phyloP scores from a whole-genome alignment of 2,888 invertebrate genomes.

The Phragmatobia fuliginosa region DNA sequence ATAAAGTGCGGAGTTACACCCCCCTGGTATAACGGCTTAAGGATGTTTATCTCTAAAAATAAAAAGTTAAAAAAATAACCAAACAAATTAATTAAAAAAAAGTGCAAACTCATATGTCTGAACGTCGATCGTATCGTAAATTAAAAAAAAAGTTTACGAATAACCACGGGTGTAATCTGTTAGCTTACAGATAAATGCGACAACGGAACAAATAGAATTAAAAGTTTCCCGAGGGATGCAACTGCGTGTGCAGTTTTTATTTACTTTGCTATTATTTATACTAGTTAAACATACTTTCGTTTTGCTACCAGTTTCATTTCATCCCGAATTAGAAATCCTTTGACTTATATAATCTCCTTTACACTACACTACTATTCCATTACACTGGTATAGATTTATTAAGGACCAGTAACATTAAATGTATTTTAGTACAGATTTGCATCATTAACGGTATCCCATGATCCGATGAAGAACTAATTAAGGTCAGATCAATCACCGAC shows the following conservation, averaged over 20 bases:
- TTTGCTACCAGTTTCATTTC: background rate
- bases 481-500: background rate
- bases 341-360: background rate
- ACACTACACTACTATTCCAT: too few species aligned
- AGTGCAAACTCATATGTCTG: conserved; percentile 24
- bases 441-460: background rate
- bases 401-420: background rate
- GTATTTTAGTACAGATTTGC: background rate
- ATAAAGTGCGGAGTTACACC: too few species aligned
- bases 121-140: conserved; percentile 10
- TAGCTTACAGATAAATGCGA: conserved; percentile 46
- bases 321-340: background rate
- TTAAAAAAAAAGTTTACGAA: conserved; percentile 35
- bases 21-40: too few species aligned
- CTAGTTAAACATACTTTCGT: conserved; percentile 3
- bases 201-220: conserved; percentile 60
- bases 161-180: conserved; percentile 46
- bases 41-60: too few species aligned
- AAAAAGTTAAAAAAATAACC: background rate
- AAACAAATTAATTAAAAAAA: too few species aligned
- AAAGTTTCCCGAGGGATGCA: conserved; percentile 51
- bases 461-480: background rate
- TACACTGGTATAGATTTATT: background rate
- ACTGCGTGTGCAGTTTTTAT: conserved; percentile 13
- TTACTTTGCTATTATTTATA: conserved; percentile 18